These are phyloP conservation scores for Drosophila picticornis DNA, from an alignment of 2,888 invertebrate species.

Conservation along the genomic window DNA sequence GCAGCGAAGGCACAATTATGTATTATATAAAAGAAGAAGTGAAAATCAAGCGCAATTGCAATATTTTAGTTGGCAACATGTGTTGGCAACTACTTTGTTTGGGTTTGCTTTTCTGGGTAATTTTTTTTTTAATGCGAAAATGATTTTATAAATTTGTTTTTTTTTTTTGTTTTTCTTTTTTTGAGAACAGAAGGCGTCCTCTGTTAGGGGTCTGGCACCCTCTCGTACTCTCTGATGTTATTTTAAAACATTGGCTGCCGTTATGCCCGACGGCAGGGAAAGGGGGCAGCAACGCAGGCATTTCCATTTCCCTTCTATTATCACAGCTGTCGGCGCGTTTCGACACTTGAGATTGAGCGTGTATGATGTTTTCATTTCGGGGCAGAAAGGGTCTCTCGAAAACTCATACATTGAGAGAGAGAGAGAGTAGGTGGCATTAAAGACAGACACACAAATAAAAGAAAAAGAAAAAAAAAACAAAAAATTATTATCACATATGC, in stretches of 20 bases:
- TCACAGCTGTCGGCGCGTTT: slow-evolving; percentile 76
- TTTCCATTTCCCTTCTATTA: slow-evolving; percentile 63
- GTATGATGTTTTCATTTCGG: slow-evolving; percentile 68
- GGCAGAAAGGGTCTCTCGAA: slow-evolving; percentile 32
- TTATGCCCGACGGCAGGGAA: slow-evolving; percentile 37
- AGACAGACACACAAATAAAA: slow-evolving; percentile 27
- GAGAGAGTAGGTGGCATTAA: slow-evolving; percentile 44
- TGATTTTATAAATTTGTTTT: slow-evolving; percentile 53
- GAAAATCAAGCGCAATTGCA: slow-evolving; percentile 65
- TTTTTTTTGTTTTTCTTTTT: slow-evolving; percentile 14
- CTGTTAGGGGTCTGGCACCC: slow-evolving; percentile 5
- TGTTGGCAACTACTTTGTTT: slow-evolving; percentile 56
- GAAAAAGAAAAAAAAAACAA: neutral
- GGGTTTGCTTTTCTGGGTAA: slow-evolving; percentile 20
- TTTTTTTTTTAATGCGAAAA: slow-evolving; percentile 67
- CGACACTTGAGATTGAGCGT: slow-evolving; percentile 76
- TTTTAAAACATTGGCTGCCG: slow-evolving; percentile 60
- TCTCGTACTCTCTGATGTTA: slow-evolving; percentile 38
- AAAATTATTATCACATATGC: slow-evolving; percentile 40
- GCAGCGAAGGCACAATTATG: slow-evolving; percentile 28
- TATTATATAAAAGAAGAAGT: slow-evolving; percentile 43
- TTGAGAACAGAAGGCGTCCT: neutral
- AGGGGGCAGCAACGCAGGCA: neutral
- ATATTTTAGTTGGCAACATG: slow-evolving; percentile 60
- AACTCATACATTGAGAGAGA: slow-evolving; percentile 19